These are phyloP conservation scores for Tridacna crocea DNA, from an alignment of 2,888 invertebrate genomes.

Conservation along the genomic window DNA sequence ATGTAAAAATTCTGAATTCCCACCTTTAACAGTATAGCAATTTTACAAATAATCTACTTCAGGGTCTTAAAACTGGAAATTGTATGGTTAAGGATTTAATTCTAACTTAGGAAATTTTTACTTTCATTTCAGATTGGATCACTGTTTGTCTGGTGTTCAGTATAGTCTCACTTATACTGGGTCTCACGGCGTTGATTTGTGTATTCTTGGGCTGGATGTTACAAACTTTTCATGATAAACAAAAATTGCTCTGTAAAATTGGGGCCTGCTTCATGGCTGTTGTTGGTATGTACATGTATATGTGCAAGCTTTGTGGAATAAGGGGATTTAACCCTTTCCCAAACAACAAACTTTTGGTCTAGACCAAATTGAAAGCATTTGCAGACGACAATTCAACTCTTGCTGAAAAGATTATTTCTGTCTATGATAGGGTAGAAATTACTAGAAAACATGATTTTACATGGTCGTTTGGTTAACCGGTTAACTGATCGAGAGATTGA, in stretches of 20 bases:
- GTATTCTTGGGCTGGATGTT: slow-evolving; percentile 58
- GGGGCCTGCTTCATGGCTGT: slow-evolving; percentile 65
- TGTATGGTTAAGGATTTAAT: not conserved
- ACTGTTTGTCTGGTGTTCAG: slow-evolving; percentile 64
- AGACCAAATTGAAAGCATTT: not conserved
- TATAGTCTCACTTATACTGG: slow-evolving; percentile 63
- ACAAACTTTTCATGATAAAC: slow-evolving; percentile 24
- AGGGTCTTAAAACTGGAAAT: not conserved
- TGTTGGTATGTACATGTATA: slow-evolving; percentile 66
- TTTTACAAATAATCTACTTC: not conserved
- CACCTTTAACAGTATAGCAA: no score
- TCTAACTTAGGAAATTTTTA: not conserved
- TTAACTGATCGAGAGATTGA: no score
- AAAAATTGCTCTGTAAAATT: slow-evolving; percentile 56
- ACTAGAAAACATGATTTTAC: no score
- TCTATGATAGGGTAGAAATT: no score
- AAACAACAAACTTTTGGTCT: not conserved
- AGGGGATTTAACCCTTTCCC: not conserved
- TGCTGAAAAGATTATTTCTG: no score
- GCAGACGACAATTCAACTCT: not conserved
- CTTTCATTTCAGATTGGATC: slow-evolving; percentile 63
- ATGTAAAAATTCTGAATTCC: no score
- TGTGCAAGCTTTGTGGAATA: no score
- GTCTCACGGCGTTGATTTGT: slow-evolving; percentile 55
- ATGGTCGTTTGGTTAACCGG: no score